Evolutionary conservation across 2,888 invertebrate species (phyloP), one percentile per base, ranked within the genome.

Genomic region (Trichogramma dendrolimi): DNA sequence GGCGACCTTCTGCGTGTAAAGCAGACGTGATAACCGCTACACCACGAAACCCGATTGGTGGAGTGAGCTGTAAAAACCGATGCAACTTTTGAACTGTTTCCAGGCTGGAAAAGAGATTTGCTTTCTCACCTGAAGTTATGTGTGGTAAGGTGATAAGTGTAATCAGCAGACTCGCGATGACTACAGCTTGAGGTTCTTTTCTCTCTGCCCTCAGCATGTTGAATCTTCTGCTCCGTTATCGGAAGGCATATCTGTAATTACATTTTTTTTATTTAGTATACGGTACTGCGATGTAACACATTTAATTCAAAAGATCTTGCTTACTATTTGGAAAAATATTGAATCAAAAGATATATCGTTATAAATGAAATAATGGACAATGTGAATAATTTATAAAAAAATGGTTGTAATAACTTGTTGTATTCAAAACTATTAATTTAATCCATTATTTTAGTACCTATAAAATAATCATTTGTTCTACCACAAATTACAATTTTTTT

Each of bases 151-250:
- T 6, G 42, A 60, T 8, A 49, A 57, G 48, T 11, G 14, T 53
- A 49, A 62, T 48, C 38, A 62, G 62, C 43, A 62, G 56, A 53
- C 56, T 43, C 43, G 59, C 47, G 49, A 53, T 48, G 56, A 48
- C 6, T 49, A 58, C 59, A 53, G 53, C 40, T 43, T 43, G 47
- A 7, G 43, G n/a, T 53, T 44, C 4, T 44, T 39, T 38, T 40
- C 42, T 52, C 56, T 43, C 27, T 38, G 52, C 8, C 49, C 56
- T 62, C 53, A 62, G 47, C 62, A 62, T 62, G 40, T 49, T 62
- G 59, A 42, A 8, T 53, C 27, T 8, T 62, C 62, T 55, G 59
- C 62, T 59, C 59, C 62, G 55, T 62, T 62, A 59, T 59, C 53
- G 47, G 55, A 38, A 59, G 59, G 59, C 62, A 62, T 62, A 62